Conservation (phyloP, 2,113 vertebrate genomes). For the Alethe castanea region DNA sequence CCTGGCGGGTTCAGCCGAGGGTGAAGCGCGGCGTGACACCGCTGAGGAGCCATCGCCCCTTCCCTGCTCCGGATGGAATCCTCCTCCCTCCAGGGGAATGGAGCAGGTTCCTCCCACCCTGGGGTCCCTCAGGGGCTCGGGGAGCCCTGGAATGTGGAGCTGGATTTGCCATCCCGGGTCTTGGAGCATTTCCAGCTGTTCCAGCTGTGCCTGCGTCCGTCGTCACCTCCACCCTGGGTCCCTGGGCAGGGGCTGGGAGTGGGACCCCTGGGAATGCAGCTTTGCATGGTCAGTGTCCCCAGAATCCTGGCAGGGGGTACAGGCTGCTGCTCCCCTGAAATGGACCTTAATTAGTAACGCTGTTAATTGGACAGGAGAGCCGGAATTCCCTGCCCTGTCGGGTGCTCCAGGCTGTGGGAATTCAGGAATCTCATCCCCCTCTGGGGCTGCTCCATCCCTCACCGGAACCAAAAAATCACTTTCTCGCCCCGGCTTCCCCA, state of each 20-base stretch:
- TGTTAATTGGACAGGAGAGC: conserved; percentile 52
- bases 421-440: not conserved
- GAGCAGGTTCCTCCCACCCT: not conserved
- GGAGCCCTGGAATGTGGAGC: no score
- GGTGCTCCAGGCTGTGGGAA: not conserved
- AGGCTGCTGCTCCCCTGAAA: conserved; percentile 49
- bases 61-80: rapidly evolving
- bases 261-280: not conserved
- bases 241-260: not conserved
- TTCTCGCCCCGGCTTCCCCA: rapidly evolving
- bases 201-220: rapidly evolving
- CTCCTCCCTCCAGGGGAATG: rapidly evolving
- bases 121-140: not conserved
- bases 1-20: not conserved
- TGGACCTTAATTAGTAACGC: conserved; percentile 18
- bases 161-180: rapidly evolving
- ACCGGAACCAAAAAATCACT: rapidly evolving
- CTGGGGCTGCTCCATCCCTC: rapidly evolving
- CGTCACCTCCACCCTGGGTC: rapidly evolving
- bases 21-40: not conserved
- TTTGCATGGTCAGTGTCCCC: not conserved
- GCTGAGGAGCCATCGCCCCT: not conserved
- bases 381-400: not conserved
- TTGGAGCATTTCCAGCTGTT: rapidly evolving
- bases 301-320: not conserved